Evolutionary conservation across 2,113 vertebrate genomes (phyloP).

Genomic region (Mesocricetus auratus): DNA sequence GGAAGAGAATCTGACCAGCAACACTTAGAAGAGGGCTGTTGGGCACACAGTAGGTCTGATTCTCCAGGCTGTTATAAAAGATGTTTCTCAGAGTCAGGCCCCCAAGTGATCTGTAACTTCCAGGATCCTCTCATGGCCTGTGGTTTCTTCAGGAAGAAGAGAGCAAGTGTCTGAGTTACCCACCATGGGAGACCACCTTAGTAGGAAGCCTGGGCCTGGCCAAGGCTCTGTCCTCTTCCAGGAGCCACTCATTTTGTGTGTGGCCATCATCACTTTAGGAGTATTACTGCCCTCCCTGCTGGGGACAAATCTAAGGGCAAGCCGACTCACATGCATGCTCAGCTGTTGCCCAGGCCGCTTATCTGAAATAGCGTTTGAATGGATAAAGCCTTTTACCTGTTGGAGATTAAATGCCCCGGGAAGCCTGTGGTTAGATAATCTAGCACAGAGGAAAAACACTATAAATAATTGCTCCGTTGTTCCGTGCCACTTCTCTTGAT

Average conservation of each 20-base stretch:
- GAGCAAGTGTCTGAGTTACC: background rate
- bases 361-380: constrained; percentile 24
- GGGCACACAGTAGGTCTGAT: background rate
- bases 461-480: constrained; percentile 58
- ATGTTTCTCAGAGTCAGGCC: background rate
- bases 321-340: background rate
- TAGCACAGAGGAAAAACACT: background rate
- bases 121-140: background rate
- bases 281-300: background rate
- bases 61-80: background rate
- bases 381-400: constrained; percentile 59
- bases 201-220: background rate
- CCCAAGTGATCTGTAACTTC: background rate
- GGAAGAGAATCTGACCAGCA: background rate
- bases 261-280: background rate
- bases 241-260: background rate
- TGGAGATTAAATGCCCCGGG: constrained; percentile 57
- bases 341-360: background rate
- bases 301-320: background rate
- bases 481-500: constrained; percentile 41
- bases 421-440: constrained; percentile 69
- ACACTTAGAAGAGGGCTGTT: background rate
- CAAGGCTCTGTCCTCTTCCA: background rate
- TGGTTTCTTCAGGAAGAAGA: background rate
- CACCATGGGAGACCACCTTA: no score